phyloP scores from a whole-genome alignment of 1,140 invertebrate genomes.

The Conus ventricosus region DNA sequence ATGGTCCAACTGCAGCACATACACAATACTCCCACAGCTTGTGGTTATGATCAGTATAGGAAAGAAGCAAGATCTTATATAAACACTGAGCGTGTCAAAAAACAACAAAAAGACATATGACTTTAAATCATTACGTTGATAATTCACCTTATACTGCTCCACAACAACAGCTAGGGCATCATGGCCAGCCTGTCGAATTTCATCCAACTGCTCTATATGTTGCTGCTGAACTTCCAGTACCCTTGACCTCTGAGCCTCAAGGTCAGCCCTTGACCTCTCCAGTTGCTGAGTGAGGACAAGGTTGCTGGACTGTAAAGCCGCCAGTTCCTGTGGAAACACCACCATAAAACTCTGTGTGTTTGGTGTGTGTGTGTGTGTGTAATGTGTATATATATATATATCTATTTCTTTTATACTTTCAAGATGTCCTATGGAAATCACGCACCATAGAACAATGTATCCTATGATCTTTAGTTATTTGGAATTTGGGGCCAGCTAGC shows the following conservation, averaged over 20 bases:
- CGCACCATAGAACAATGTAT: not conserved
- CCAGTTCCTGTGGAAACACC: constrained; percentile 28
- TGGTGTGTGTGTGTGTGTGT: not conserved
- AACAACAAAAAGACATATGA: no score
- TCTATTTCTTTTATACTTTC: no score
- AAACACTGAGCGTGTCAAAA: no score
- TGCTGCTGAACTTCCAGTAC: constrained; percentile 46
- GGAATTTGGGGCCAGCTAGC: no score
- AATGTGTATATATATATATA: no score
- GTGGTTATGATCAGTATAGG: no score
- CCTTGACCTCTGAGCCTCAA: constrained; percentile 43
- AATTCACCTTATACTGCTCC: constrained; percentile 58
- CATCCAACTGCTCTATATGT: constrained; percentile 53
- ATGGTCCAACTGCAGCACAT: no score
- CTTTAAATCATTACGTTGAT: no score
- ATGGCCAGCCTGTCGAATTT: constrained; percentile 52
- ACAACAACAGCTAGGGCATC: constrained; percentile 59
- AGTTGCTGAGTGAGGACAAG: constrained; percentile 32
- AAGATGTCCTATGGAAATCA: not conserved
- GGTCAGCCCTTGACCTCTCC: constrained; percentile 32
- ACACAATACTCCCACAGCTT: no score
- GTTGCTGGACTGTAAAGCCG: constrained; percentile 28
- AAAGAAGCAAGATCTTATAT: no score
- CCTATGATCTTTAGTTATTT: no score
- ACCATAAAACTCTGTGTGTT: no score